Conservation (phyloP, 2,888 invertebrate genomes). For the Dryadula phaetusa region DNA sequence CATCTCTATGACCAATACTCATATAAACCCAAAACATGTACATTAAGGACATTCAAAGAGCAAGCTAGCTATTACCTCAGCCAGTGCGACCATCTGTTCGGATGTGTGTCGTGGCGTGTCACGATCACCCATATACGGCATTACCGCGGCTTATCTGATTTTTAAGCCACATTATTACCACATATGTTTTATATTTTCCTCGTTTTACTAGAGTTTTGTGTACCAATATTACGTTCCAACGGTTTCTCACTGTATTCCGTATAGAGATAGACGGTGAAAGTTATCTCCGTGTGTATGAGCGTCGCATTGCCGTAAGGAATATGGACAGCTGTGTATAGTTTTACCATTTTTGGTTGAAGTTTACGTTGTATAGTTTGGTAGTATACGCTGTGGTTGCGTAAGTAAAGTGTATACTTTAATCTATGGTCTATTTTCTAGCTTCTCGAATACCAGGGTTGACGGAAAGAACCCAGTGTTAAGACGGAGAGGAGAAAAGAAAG, state of each 20-base stretch:
- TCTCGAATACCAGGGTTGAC: no score
- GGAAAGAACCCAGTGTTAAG: no score
- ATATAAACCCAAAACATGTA: background rate
- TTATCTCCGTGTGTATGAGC: background rate
- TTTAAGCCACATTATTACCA: conserved; percentile 11
- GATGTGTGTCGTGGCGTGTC: conserved; percentile 31
- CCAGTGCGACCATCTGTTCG: conserved; percentile 33
- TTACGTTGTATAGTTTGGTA: no score
- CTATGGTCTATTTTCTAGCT: no score
- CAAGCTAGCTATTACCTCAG: conserved; percentile 10
- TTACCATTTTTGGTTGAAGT: background rate
- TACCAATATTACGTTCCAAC: background rate
- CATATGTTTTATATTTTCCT: conserved; percentile 6
- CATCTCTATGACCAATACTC: no score
- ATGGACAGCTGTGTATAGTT: no score
- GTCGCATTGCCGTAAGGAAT: no score
- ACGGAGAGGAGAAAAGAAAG: no score
- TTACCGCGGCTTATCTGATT: conserved; percentile 16
- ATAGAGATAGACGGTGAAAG: no score
- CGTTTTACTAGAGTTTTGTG: background rate
- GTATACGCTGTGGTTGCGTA: no score
- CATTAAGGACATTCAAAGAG: conserved; percentile 4
- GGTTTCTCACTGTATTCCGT: background rate
- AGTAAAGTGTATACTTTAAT: no score
- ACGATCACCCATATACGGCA: conserved; percentile 33